phyloP scores from a whole-genome alignment of 2,888 invertebrate species.

The Octonoba sinensis region DNA sequence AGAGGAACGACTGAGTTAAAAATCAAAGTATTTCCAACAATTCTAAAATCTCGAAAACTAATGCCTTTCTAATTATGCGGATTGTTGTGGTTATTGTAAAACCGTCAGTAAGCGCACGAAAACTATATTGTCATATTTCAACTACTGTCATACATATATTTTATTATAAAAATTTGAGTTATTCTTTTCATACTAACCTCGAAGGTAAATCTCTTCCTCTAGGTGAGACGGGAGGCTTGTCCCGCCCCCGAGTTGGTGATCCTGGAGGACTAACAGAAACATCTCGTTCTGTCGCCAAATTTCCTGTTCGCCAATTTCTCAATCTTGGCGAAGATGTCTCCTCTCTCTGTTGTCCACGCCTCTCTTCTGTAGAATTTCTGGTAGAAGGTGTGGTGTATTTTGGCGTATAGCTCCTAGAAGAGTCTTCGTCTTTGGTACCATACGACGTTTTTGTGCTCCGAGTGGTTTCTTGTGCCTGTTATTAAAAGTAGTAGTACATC shows the following conservation, averaged over 20 bases:
- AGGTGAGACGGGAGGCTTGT: conserved; percentile 57
- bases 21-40: too few species aligned
- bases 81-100: too few species aligned
- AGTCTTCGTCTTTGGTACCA: conserved; percentile 31
- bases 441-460: conserved; percentile 30
- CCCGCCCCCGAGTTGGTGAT: conserved; percentile 43
- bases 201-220: conserved; percentile 22
- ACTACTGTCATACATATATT: too few species aligned
- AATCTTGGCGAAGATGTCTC: conserved; percentile 32
- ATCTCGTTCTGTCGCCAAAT: conserved; percentile 39
- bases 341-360: conserved; percentile 20
- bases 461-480: conserved; percentile 17
- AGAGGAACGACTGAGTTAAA: too few species aligned
- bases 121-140: too few species aligned
- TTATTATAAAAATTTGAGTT: too few species aligned
- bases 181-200: neutral
- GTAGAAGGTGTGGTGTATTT: conserved; percentile 27
- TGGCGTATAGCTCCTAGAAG: conserved; percentile 22
- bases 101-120: too few species aligned
- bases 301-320: conserved; percentile 47
- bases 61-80: too few species aligned
- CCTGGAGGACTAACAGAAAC: conserved; percentile 36
- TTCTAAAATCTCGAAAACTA: too few species aligned
- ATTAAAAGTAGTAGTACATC: too few species aligned
- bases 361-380: conserved; percentile 21